Base-by-base conservation (phyloP, 2,888 invertebrate species). In the Dynastes hyllus region DNA sequence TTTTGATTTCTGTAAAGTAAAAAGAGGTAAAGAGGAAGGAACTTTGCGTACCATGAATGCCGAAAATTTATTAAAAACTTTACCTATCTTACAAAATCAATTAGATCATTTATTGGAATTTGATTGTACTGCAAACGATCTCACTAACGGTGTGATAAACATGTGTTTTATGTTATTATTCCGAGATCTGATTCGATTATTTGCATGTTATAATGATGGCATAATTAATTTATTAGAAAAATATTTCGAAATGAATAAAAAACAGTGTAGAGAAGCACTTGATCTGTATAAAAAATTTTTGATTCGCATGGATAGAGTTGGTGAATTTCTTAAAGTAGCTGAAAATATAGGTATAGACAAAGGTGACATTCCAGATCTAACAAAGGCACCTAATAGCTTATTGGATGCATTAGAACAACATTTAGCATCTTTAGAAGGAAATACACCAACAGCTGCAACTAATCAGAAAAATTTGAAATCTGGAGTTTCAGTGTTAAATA, bases 231-330 rank as follows among this genome's bases (percentile, higher is more conserved):
- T 99, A 83, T 91, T 99, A 90, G 99, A 99, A 91, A 99, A 99
- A 90, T 99, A 98, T 91, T 99, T 99, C 90, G 98, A 98, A 89
- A 98, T 99, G 98, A 99, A 98, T 91, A 99, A 99, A 90, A 99
- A 99, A 90, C 98, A 98, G 89, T 98, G 98, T 87, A 94, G 98
- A 84, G 99, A 99, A 87, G 99, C 98, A 84, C 92, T 99, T 89
- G 99, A 99, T 89, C 93, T 98, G 87, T 99, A 99, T 91, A 99
- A 99, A 91, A 98, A 98, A 91, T 99, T 99, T 91, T 93, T 99
- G 86, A 98, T 98, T 85, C 93, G 99, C 86, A 99, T 99, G 97
- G 99, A 99, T 91, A 94, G 97, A 90, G 99, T 99, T 81, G 97
- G 97, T 79, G 99, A 99, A 91, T 99, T 99, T 90, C 92, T 99